Percentiles rank a stretch among this genome's conserved stretches.
Conservation (phyloP, 1,140 invertebrate genomes). For the Brachionus plicatilis region DNA sequence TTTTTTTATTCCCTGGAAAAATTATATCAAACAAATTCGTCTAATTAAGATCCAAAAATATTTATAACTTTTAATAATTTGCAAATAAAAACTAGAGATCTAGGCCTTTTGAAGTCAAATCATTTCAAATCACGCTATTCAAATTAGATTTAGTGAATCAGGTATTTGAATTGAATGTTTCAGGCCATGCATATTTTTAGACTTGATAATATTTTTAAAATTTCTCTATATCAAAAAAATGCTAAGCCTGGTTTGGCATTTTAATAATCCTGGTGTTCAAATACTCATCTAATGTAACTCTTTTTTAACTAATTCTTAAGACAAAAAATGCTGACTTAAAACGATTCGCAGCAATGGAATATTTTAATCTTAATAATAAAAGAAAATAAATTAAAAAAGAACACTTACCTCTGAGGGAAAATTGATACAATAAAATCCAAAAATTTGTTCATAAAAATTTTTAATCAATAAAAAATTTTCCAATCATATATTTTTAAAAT, state of each 20-base stretch:
- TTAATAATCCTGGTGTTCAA: neutral
- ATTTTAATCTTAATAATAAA: too few relatives aligned
- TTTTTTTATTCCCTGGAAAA: too few relatives aligned
- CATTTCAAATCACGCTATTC: neutral
- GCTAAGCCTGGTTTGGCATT: neutral
- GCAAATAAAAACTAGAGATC: neutral
- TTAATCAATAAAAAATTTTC: neutral
- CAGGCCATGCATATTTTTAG: neutral
- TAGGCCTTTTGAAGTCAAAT: neutral
- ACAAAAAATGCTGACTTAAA: too few relatives aligned
- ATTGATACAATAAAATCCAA: neutral
- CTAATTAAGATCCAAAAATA: neutral
- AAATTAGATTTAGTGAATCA: neutral
- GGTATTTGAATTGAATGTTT: neutral
- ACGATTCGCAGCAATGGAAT: too few relatives aligned
- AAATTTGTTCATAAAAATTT: constrained; percentile 17
- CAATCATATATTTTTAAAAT: neutral
- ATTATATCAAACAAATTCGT: too few relatives aligned
- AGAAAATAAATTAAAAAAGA: neutral
- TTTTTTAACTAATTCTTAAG: neutral
- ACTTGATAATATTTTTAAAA: neutral
- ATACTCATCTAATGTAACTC: neutral
- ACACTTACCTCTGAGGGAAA: neutral
- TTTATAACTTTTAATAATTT: neutral
- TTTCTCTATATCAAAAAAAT: neutral